Evolutionary conservation across 2,113 vertebrate species (phyloP).

Genomic region (Psilopsiagon aurifrons): DNA sequence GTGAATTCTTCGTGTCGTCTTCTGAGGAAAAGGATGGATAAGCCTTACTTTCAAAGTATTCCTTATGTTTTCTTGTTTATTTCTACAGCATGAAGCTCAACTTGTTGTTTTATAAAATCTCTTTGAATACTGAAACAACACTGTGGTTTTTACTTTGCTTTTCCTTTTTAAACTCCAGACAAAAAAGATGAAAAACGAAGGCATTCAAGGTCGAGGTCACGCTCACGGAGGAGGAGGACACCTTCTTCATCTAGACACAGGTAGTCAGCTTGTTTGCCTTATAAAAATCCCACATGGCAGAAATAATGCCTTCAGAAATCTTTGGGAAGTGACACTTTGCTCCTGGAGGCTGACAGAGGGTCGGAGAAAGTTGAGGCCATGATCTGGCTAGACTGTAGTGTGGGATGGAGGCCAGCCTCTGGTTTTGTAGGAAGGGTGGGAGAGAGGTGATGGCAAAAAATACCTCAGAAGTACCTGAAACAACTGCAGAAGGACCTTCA

Average conservation of each 20-base stretch:
- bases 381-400: not conserved
- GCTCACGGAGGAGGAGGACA: constrained; percentile 89
- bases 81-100: accelerated
- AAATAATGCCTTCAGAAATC: not conserved
- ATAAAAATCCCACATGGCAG: not conserved
- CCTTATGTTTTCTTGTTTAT: not conserved
- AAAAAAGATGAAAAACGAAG: constrained; percentile 98
- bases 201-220: constrained; percentile 89
- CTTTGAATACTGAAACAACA: not conserved
- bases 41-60: not conserved
- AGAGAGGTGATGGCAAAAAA: not conserved
- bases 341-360: not conserved
- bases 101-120: not conserved
- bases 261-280: constrained; percentile 56
- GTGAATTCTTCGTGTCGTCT: not conserved
- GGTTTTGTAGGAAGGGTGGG: not conserved
- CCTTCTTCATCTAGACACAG: constrained; percentile 94
- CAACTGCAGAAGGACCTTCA: not conserved
- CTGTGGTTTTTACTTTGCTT: not conserved
- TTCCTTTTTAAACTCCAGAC: constrained; percentile 73
- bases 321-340: not conserved
- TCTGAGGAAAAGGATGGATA: not conserved
- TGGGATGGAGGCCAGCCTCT: not conserved
- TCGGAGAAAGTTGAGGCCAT: not conserved
- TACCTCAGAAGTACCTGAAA: not conserved